A percentile compares a stretch with the other conserved stretches of the same genome.
Evolutionary conservation across 2,888 invertebrate genomes (phyloP).

Genomic region (Ethmia dodecea): DNA sequence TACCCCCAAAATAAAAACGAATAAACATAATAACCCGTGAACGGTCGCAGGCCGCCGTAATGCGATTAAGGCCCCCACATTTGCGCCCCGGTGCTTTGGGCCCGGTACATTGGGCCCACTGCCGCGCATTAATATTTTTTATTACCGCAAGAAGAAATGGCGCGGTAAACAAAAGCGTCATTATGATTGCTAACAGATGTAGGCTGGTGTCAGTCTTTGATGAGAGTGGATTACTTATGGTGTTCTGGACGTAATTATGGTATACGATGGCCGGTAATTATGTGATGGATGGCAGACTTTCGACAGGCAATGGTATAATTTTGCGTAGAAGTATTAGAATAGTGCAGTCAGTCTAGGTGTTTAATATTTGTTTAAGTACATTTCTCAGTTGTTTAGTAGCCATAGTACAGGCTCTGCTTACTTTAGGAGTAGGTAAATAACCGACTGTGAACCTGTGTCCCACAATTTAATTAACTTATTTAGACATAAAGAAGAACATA

Average conservation of each 20-base stretch:
- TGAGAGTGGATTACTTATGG: background rate
- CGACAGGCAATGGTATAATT: too few species aligned
- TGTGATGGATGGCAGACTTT: too few species aligned
- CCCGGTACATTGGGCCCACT: conserved; percentile 51
- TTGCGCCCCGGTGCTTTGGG: conserved; percentile 44
- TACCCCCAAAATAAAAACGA: conserved; percentile 59
- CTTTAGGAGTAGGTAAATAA: too few species aligned
- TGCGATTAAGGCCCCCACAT: conserved; percentile 48
- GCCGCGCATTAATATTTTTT: conserved; percentile 67
- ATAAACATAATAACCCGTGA: conserved; percentile 70
- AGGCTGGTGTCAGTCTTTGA: background rate
- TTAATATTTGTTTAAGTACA: too few species aligned
- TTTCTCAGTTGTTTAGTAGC: too few species aligned
- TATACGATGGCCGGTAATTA: too few species aligned
- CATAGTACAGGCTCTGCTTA: too few species aligned
- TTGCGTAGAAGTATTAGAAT: too few species aligned
- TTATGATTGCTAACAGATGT: conserved; percentile 50
- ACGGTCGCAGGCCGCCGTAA: conserved; percentile 56
- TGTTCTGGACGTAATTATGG: background rate
- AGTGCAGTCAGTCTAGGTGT: too few species aligned
- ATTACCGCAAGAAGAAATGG: conserved; percentile 60
- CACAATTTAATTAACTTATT: too few species aligned
- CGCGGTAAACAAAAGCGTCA: conserved; percentile 63
- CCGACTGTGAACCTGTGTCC: too few species aligned
- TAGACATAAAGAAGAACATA: too few species aligned